phyloP scores from a whole-genome alignment of 2,888 invertebrate genomes.

The Diplazon laetatorius region DNA sequence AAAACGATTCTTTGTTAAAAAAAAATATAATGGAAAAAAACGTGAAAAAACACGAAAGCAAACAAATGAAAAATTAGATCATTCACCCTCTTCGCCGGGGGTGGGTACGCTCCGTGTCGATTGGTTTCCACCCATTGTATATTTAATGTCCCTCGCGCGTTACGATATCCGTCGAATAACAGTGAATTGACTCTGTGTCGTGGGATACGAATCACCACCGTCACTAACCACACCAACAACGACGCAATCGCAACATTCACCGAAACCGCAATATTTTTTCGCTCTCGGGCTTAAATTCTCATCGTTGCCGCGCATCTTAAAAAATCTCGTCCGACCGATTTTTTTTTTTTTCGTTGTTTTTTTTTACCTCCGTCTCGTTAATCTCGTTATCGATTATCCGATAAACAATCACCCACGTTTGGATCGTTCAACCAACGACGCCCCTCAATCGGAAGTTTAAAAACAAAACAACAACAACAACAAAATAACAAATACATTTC shows the following conservation, averaged over 20 bases:
- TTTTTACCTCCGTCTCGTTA: not conserved
- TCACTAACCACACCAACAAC: not conserved
- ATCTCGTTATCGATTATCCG: not conserved
- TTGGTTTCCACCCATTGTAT: constrained; percentile 83
- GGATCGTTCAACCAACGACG: not conserved
- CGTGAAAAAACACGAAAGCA: not conserved
- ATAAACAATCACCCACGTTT: constrained; percentile 6
- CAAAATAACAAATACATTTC: too few relatives aligned
- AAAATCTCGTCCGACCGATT: not conserved
- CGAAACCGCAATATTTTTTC: not conserved
- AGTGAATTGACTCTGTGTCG: constrained; percentile 22
- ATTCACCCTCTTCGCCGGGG: constrained; percentile 83
- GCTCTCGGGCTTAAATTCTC: constrained; percentile 16
- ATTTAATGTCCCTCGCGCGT: constrained; percentile 67
- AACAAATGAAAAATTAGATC: not conserved
- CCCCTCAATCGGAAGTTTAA: not conserved
- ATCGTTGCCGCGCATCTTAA: constrained; percentile 53
- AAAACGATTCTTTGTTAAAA: not conserved
- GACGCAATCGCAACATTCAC: not conserved
- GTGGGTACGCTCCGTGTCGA: constrained; percentile 82
- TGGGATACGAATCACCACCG: constrained; percentile 56
- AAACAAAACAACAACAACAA: not conserved
- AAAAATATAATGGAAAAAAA: not conserved
- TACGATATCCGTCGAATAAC: constrained; percentile 44
- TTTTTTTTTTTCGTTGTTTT: not conserved